Base-by-base conservation (phyloP, 2,888 invertebrate genomes). In the Rhimphoctona megacephalus region DNA sequence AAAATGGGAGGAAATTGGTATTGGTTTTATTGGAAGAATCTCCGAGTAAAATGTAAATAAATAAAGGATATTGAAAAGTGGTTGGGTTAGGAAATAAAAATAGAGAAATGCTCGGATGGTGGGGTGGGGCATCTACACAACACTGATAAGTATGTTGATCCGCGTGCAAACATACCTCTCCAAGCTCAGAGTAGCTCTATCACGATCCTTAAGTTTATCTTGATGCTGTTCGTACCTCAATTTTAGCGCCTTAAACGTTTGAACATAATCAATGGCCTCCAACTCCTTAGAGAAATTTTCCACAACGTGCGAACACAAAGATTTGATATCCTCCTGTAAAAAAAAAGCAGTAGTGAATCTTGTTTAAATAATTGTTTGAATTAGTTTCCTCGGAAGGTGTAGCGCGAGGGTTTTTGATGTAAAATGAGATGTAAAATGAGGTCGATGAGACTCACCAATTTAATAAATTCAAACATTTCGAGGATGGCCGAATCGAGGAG, bases 401-500 rank as follows among this genome's bases (percentile, higher is more conserved):
- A n/a, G n/a, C n/a, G n/a, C n/a, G n/a, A n/a, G n/a, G 54, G 52
- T 52, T 7, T 9, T 9, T 0, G 17, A 57, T 61, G 17, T 30
- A 61, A 46, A 46, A 54, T 39, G 22, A 7, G 1, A 39, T 9
- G 9, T 39, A 7, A 39, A 39, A 39, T 9, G 39, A 39, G 6
- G 7, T 14, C 1, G 14, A 33, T 52, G 83, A 46, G 30, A 86
- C 90, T 90, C 89, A 96, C 96, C 95, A 98, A 95, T 96, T 98
- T 98, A 90, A 99, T 99, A 95, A 98, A 99, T 95, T 99, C 99
- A 95, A 99, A 99, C 96, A 99, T 96, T 95, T 99, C 99, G 94
- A 99, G 96, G 94, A 99, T 98, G 89, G 99, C 99, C 43, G 99
- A 99, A 95, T 99, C 99, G 91, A 99, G 96, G 91, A 99, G 96